A percentile compares a stretch with the other conserved stretches of the same genome.
Evolutionary conservation across 2,797 vertebrate genomes (phyloP).

Genomic region (Lagorchestes hirsutus): DNA sequence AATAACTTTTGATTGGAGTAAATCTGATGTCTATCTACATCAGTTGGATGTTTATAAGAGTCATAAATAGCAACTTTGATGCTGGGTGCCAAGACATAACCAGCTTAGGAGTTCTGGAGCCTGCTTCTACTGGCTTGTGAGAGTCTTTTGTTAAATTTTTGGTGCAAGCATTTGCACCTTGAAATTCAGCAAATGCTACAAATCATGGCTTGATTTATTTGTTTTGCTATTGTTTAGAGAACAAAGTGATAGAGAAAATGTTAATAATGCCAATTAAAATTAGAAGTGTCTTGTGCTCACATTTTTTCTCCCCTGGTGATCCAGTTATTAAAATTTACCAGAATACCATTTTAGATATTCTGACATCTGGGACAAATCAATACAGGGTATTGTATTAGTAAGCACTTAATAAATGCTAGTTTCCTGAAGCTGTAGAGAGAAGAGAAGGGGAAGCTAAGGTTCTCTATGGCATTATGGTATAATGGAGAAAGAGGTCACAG

Average conservation of each 20-base stretch:
- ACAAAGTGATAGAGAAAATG: not conserved
- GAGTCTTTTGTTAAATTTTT: not conserved
- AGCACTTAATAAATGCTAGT: not conserved
- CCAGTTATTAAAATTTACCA: not conserved
- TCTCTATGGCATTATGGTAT: not conserved
- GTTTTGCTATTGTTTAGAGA: not conserved
- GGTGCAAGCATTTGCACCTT: not conserved
- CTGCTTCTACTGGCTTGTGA: not conserved
- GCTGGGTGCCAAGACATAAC: not conserved
- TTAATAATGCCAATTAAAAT: not conserved
- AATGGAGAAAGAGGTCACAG: not conserved
- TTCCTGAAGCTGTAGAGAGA: not conserved
- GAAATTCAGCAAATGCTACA: not conserved
- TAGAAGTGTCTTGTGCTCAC: not conserved
- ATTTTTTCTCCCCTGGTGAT: not conserved
- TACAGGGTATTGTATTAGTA: not conserved
- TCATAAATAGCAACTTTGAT: not conserved
- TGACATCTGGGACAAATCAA: not conserved
- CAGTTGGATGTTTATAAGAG: not conserved
- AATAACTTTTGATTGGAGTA: not conserved
- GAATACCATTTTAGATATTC: not conserved
- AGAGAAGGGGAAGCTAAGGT: not conserved
- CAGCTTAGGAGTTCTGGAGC: not conserved
- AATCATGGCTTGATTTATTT: not conserved
- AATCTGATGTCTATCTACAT: not conserved